Conservation (phyloP, 2,888 invertebrate genomes). For the Andricus curvator region DNA sequence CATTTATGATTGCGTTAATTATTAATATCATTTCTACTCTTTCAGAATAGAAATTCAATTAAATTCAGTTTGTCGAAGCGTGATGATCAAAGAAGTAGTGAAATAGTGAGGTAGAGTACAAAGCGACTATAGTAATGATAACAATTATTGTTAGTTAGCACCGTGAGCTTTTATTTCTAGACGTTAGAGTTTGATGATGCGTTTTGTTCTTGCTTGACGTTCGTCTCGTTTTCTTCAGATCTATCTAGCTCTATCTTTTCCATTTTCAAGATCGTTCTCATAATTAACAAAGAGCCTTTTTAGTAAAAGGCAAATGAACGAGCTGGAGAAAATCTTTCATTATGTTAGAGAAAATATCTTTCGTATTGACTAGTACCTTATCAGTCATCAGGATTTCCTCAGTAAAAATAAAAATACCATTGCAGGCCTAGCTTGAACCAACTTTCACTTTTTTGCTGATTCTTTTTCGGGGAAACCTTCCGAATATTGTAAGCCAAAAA, state of each 20-base stretch:
- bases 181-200: neutral
- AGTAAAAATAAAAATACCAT: too few relatives aligned
- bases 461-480: too few relatives aligned
- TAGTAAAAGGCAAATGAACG: neutral
- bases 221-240: neutral
- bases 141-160: neutral
- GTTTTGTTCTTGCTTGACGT: constrained; percentile 7
- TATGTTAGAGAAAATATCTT: neutral
- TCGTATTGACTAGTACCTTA: neutral
- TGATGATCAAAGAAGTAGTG: neutral
- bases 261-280: neutral
- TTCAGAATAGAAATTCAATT: neutral
- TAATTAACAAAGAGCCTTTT: neutral
- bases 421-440: too few relatives aligned
- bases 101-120: neutral
- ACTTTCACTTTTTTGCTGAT: too few relatives aligned
- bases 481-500: too few relatives aligned
- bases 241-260: neutral
- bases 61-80: too few relatives aligned
- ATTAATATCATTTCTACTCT: neutral
- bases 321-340: neutral
- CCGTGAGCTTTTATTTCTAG: neutral
- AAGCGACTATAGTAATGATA: neutral
- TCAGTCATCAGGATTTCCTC: too few relatives aligned
- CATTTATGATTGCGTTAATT: neutral